Percentiles rank a stretch among this genome's conserved stretches.
Evolutionary conservation across 2,113 vertebrate genomes (phyloP).

Genomic region (Baryphthengus martii): DNA sequence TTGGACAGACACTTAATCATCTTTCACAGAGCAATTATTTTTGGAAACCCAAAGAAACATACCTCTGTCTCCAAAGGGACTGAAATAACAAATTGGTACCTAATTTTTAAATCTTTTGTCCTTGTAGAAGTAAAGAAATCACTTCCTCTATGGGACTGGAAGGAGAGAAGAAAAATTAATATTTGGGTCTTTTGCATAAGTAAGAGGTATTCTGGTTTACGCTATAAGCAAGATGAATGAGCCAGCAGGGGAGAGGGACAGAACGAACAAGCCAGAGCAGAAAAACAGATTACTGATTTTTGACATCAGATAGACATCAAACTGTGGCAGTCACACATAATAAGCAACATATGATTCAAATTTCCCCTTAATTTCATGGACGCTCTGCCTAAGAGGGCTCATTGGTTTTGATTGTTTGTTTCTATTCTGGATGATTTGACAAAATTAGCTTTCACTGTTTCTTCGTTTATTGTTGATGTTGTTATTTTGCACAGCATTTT

Average conservation of each 20-base stretch:
- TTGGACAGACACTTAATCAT: constrained; percentile 20
- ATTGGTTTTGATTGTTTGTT: constrained; percentile 57
- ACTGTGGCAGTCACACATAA: constrained; percentile 17
- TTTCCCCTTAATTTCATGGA: constrained; percentile 45
- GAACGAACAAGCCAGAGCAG: not conserved
- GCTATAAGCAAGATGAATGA: not conserved
- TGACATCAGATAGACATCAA: constrained; percentile 13
- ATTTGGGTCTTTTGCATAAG: not conserved
- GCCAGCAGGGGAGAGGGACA: not conserved
- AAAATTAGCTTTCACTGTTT: not conserved
- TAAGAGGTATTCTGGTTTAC: not conserved
- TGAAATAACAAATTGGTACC: not conserved
- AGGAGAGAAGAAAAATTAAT: not conserved
- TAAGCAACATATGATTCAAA: constrained; percentile 50
- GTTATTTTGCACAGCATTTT: constrained; percentile 12
- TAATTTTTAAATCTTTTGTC: not conserved
- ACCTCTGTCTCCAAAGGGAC: not conserved
- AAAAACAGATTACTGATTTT: constrained; percentile 29
- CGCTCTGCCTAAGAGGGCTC: not conserved
- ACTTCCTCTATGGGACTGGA: not conserved
- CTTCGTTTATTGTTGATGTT: not conserved
- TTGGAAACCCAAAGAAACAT: not conserved
- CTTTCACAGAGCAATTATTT: not conserved
- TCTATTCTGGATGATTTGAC: constrained; percentile 22
- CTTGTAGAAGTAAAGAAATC: not conserved